Base-by-base conservation (phyloP, 2,888 invertebrate genomes). In the Chrysopilus asiliformis region DNA sequence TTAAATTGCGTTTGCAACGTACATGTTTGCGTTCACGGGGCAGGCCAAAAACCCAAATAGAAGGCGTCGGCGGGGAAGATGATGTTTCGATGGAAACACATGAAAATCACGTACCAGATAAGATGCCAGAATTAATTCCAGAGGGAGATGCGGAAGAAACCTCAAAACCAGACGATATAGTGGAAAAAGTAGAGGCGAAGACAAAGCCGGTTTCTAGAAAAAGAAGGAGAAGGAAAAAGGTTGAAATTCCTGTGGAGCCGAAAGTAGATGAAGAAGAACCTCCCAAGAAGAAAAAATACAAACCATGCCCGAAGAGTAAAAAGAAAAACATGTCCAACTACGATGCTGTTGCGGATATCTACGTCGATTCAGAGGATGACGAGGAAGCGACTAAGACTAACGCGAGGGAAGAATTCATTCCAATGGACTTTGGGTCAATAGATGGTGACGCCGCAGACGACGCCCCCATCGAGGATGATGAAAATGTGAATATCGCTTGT, bases 191-290 rank as follows among this genome's bases (percentile, higher is more conserved):
- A 20, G 13, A 33, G 25, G 12, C 18, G 22, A n/a, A 27, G 13
- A 17, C 10, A 16, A 17, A 17, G 33, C 19, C 18, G 14, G 18
- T 13, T 38, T 38, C 15, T 38, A 32, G 33, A 19, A 8, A 38
- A 32, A 25, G 4, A 32, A 32, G 17, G 32, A 15, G n/a, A 34
- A 15, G 9, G n/a, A 18, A 4, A 33, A 26, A 16, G 9, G 12
- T 10, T 12, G 20, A 31, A 18, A 20, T 13, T 10, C 28, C 34
- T 2, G 34, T 26, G 5, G 26, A 20, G 5, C 17, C 25, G 10
- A 10, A 37, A 13, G 33, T 18, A 7, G 38, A 28, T 4, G 37
- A 32, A 27, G 41, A 34, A 6, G 32, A 18, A 6, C 3, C n/a
- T 26, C 16, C 18, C 4, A 22, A 22, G 7, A 9, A n/a, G 12